Base-by-base conservation (phyloP, 2,797 vertebrate species). In the Pampus argenteus region DNA sequence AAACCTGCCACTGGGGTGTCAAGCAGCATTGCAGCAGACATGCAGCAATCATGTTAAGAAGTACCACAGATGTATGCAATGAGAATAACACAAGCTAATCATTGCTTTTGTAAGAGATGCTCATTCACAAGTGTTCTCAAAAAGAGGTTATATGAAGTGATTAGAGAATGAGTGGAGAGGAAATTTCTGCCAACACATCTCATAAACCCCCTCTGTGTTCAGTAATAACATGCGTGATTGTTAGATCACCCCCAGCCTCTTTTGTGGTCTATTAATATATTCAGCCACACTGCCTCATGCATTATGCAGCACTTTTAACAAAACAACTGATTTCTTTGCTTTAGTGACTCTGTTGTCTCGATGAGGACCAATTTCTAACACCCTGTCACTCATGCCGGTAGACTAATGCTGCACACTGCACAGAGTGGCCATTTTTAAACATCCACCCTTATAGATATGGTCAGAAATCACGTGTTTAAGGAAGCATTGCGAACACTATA, bases 371-470 rank as follows among this genome's bases (percentile, higher is more conserved):
- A 66, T 81, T 78, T 36, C 38, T 45, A 64, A 71, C 79, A 74
- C 55, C 48, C 45, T 81, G 78, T 80, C 80, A 79, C 62, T 65
- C 64, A 82, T 80, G 83, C 86, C 74, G 59, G 82, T 58, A 62
- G 80, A 76, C 76, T 63, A 18, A 49, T 38, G 63, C 84, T 82
- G 74, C 77, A 86, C 81, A 73, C 75, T 40, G 85, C 88, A 88
- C 74, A 54, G 66, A 87, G 86, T 79, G 83, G 91, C 88, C 90
- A 86, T 93, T 88, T 92, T 92, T 88, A 92, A 92, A 89, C 90
- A 89, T 87, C 91, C 89, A 80, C 79, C 90, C 81, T 79, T 68
- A 64, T 76, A 83, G 78, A 83, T 88, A 87, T 78, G 83, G 84
- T 83, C 84, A 74, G 74, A 20, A 78, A 85, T 93, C 89, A 92